phyloP scores from a whole-genome alignment of 2,113 vertebrate genomes.

The Melanostigma gelatinosum region DNA sequence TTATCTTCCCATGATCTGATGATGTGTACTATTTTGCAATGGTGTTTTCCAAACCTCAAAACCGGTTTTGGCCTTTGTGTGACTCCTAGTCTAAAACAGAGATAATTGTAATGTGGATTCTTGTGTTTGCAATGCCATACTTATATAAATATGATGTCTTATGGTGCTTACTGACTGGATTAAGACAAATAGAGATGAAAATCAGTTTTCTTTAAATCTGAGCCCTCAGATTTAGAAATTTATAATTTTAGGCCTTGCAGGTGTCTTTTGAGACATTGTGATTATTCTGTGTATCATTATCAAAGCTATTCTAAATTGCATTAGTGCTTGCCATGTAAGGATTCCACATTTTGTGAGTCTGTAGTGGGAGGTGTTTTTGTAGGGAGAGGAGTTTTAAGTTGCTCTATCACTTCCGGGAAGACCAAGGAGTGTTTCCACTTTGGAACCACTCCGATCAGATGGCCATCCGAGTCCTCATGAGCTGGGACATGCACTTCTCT shows the following conservation, averaged over 20 bases:
- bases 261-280: not conserved
- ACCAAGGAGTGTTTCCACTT: constrained; percentile 52
- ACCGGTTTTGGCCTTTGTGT: not conserved
- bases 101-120: not conserved
- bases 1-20: not conserved
- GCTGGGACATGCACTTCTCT: constrained; percentile 24
- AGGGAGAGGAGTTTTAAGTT: constrained; percentile 2
- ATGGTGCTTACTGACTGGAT: not conserved
- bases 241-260: not conserved
- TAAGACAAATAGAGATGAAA: not conserved
- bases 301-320: not conserved
- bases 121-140: not conserved
- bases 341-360: not conserved
- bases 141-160: not conserved
- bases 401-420: constrained; percentile 59
- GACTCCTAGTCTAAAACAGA: not conserved
- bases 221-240: not conserved
- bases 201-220: not conserved
- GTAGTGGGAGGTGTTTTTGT: constrained; percentile 6
- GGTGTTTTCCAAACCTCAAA: not conserved
- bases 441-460: constrained; percentile 31
- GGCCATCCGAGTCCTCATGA: constrained; percentile 36
- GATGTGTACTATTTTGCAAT: not conserved
- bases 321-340: not conserved
- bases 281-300: not conserved